phyloP scores from a whole-genome alignment of 2,888 invertebrate species.

The Heteromyza rotundicornis region DNA sequence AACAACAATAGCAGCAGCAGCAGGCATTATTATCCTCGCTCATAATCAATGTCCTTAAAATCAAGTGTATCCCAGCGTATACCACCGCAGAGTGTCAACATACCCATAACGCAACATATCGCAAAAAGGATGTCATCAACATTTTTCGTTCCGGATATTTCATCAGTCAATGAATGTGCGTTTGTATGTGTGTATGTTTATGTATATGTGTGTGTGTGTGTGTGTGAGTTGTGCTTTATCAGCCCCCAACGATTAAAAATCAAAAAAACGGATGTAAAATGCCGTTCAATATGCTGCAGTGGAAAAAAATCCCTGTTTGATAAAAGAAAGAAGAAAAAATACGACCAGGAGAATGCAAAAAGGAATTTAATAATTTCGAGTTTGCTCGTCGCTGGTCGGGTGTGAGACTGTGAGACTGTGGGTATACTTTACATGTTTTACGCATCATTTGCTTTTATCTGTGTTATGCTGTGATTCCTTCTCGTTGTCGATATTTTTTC shows the following conservation, averaged over 20 bases:
- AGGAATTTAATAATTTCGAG: neutral
- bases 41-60: slow-evolving; percentile 48
- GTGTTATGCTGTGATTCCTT: neutral
- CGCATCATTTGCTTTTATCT: slow-evolving; percentile 1
- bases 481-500: neutral
- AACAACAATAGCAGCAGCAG: slow-evolving; percentile 9
- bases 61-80: slow-evolving; percentile 30
- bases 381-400: neutral
- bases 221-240: slow-evolving; percentile 29
- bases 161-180: too few species aligned
- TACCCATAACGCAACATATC: neutral
- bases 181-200: neutral
- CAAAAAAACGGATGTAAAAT: slow-evolving; percentile 20
- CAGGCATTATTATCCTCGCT: slow-evolving; percentile 48
- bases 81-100: slow-evolving; percentile 13
- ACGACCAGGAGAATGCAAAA: neutral
- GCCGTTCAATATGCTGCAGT: slow-evolving; percentile 31
- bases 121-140: slow-evolving; percentile 54
- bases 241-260: slow-evolving; percentile 33
- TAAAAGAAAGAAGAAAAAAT: slow-evolving; percentile 8
- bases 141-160: slow-evolving; percentile 28
- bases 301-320: too few species aligned
- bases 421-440: neutral
- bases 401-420: neutral
- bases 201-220: neutral